phyloP scores from a whole-genome alignment of 2,797 vertebrate genomes.

The Chiloscyllium punctatum region DNA sequence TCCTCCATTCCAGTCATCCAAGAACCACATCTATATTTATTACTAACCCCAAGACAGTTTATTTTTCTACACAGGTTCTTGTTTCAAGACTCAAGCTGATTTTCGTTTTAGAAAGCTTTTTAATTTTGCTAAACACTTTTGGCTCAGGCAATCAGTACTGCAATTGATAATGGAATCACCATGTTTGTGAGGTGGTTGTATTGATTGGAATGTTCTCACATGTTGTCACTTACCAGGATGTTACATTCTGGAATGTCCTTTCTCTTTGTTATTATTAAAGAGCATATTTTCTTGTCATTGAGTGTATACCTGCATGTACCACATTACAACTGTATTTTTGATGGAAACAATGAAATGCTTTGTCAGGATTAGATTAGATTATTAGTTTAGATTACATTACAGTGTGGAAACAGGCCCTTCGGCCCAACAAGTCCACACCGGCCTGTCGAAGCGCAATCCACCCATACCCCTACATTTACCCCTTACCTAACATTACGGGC shows the following conservation, averaged over 20 bases:
- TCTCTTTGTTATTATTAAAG: not conserved
- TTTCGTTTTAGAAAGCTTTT: not conserved
- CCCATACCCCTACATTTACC: too few relatives aligned
- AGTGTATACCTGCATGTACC: not conserved
- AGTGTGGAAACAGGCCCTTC: too few relatives aligned
- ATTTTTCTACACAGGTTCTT: not conserved
- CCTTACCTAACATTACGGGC: too few relatives aligned
- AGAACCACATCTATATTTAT: not conserved
- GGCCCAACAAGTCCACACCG: too few relatives aligned
- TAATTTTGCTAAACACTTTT: not conserved
- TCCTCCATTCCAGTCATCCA: not conserved
- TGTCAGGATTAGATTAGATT: too few relatives aligned
- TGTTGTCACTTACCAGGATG: not conserved
- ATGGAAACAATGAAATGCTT: too few relatives aligned
- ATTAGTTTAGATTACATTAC: too few relatives aligned
- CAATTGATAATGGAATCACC: not conserved
- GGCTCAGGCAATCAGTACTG: not conserved
- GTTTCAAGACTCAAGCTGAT: not conserved
- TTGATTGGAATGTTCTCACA: not conserved
- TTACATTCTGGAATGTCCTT: not conserved
- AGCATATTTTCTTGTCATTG: not conserved
- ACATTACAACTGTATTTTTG: not conserved
- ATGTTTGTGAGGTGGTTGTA: not conserved
- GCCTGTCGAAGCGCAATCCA: too few relatives aligned
- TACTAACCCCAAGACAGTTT: not conserved